Base-by-base conservation (phyloP, 37 sponge, comb jelly and placozoan genomes). In the Diacarnus erythraeanus region DNA sequence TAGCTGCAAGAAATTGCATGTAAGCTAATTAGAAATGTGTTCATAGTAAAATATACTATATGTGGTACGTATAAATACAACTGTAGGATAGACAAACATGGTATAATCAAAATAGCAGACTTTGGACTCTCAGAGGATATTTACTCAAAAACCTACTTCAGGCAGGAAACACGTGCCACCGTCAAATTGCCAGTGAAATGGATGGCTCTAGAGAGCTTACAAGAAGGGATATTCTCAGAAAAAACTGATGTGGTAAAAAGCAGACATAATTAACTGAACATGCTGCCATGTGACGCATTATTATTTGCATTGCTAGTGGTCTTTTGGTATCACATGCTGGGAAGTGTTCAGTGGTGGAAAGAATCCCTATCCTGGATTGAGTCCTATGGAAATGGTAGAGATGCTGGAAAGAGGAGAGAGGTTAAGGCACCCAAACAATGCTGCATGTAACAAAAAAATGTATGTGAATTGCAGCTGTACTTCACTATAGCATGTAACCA, bases 181-280 rank as follows among this genome's bases (percentile, higher is more conserved):
- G 36, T 43, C 43, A 72, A 72, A 36, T 56, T 75, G 22, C 76
- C 76, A 33, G 39, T 75, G n/a, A 75, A 75, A 31, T 75, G 76
- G 76, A 78, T 64, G 78, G 78, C 78, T 31, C 60, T 35, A 43
- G 78, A 78, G 67, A 78, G 78, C 31, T 12, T 78, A 30, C 26
- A 37, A 3, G 78, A 78, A 33, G 64, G 64, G 47, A 18, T 78
- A 5, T 78, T 78, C 30, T 75, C 76, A 33, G 76, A 75, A 39
- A 75, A 75, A 30, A 39, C 76, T 33, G 76, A 75, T 75, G 76
- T 75, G 61, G 76, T 75, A 37, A 34, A 21, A 21, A 21, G 9
- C 12, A 33, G 5, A 5, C 5, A 3, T 29, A 6, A 6, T 68
- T 35, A 33, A 35, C 8, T 5, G 27, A 5, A n/a, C n/a, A n/a